phyloP scores from a whole-genome alignment of 2,113 vertebrate genomes.

The Procapra przewalskii region DNA sequence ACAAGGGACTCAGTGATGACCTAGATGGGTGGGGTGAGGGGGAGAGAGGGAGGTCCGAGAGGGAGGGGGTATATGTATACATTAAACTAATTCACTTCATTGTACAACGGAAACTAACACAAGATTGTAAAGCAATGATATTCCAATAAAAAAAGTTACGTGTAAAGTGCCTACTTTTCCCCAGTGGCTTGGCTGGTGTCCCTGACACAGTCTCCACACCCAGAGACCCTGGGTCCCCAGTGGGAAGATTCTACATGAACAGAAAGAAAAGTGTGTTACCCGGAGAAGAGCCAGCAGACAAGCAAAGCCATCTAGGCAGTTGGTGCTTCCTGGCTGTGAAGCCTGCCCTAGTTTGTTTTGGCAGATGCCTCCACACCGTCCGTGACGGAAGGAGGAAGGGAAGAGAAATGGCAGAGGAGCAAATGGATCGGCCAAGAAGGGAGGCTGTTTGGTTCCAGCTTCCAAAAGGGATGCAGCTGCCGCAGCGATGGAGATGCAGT shows the following conservation, averaged over 20 bases:
- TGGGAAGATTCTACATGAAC: background rate
- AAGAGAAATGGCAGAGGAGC: background rate
- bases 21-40: background rate
- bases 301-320: background rate
- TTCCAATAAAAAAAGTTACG: background rate
- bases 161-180: background rate
- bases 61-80: background rate
- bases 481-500: background rate
- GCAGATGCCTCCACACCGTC: slow-evolving; percentile 5
- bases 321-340: slow-evolving; percentile 18
- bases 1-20: background rate
- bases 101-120: background rate
- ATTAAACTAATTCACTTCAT: background rate
- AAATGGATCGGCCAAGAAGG: background rate
- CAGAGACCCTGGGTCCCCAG: background rate
- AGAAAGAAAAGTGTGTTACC: background rate
- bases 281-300: background rate
- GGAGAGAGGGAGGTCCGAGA: background rate
- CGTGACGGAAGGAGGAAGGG: background rate
- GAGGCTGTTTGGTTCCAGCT: background rate
- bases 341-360: slow-evolving; percentile 49
- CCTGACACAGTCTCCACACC: background rate
- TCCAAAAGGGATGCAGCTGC: slow-evolving; percentile 52
- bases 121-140: background rate
- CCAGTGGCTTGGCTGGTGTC: background rate